Evolutionary conservation across 2,113 vertebrate species (phyloP), one percentile per base, ranked within the genome.

Genomic region (Plotosus lineatus): DNA sequence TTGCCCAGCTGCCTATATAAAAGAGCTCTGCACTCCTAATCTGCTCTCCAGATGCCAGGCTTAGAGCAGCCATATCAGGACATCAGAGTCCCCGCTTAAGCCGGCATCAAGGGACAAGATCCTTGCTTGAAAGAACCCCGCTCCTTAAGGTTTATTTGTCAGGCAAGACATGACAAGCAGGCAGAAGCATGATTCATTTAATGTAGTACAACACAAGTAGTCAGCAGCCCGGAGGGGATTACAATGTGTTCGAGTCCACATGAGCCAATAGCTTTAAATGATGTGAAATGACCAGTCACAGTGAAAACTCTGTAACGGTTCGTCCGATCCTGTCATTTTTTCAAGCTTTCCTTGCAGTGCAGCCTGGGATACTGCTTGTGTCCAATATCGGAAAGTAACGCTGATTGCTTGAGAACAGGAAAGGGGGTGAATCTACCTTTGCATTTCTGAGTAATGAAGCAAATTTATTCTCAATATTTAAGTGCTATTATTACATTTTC

Each of bases 11-110:
- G 46, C 55, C 36, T 21, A 79, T 71, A 56, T 79, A 78, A 83
- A 85, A 78, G 61, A 42, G 36, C 55, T 82, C 75, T 77, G 81
- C 51, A 75, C 36, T 66, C 53, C 81, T 83, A 87, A 85, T 87
- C 85, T 85, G 53, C 56, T 85, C 72, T 74, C 83, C 83, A 84
- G 83, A 84, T 86, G 85, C 83, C 51, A 69, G 83, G 46, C 51
- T 82, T 58, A 80, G 69, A 65, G 73, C 23, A 1, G 55, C 33
- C 51, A 48, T 80, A 83, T 86, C 83, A 80, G 72, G 79, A 84
- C 80, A 84, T 80, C 76, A 82, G 51, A 51, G 28, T 73, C 28
- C 46, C 23, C 2, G 36, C 77, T 50, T 65, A 38, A 28, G 75
- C 42, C n/a, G 19, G 55, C 76, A 82, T 75, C 74, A 50, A 14